phyloP scores from a whole-genome alignment of 2,113 vertebrate species.

The Ptilonorhynchus violaceus region DNA sequence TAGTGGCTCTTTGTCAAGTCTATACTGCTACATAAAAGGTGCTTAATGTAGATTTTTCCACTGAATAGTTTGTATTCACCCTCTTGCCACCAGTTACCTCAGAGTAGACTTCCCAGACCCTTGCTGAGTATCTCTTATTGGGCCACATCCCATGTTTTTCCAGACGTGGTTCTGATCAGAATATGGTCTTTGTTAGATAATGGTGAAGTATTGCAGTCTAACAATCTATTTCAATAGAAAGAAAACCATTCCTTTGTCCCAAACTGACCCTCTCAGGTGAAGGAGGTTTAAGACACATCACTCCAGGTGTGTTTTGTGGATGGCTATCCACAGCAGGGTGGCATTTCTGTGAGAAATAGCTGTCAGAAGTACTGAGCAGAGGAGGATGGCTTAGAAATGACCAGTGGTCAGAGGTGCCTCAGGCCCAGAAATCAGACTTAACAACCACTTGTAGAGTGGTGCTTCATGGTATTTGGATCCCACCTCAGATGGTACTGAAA shows the following conservation, averaged over 20 bases:
- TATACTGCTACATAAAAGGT: not conserved
- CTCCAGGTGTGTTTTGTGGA: not conserved
- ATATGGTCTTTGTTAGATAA: not conserved
- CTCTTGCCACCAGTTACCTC: not conserved
- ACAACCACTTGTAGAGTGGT: not conserved
- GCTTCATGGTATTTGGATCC: not conserved
- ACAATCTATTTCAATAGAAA: not conserved
- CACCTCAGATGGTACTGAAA: not conserved
- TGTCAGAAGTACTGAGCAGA: not conserved
- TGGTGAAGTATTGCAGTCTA: not conserved
- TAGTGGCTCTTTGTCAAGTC: not conserved
- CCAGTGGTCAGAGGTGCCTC: not conserved
- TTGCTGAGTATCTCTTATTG: not conserved
- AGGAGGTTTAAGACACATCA: not conserved
- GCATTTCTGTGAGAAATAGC: not conserved
- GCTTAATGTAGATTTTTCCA: not conserved
- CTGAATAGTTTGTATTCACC: not conserved
- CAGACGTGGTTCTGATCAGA: not conserved
- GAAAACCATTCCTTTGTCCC: not conserved
- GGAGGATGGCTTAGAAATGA: not conserved
- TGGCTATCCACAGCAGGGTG: not conserved
- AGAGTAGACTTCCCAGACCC: not conserved
- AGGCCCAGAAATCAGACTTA: not conserved
- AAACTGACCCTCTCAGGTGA: not conserved
- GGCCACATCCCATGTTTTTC: not conserved